Evolutionary conservation across 2,888 invertebrate genomes (phyloP), one percentile per base, ranked within the genome.

Genomic region (Sinodicranocentrus sp.): DNA sequence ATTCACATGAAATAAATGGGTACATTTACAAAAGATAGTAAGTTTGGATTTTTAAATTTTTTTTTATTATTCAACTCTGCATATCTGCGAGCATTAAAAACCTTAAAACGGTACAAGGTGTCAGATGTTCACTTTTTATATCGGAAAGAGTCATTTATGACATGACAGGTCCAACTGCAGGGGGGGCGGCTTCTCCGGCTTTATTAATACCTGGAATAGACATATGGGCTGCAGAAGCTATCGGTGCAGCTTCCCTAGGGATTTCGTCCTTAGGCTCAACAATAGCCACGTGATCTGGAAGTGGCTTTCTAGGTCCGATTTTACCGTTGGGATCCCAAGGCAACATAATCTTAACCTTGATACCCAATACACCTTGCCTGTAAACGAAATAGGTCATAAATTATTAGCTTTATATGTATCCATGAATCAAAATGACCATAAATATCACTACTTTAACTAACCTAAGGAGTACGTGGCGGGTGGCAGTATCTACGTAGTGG

Each of bases 271-370:
- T 98, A 79, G 99, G 99, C 92, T 99, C 98, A 82, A 96, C 95
- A 89, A 99, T 98, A 89, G 95, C 94, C 88, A 99, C 98, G 91
- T 98, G 96, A 92, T 99, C 99, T 67, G 99, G 99, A 90, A 99
- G 94, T 3, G 98, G 98, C 91, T 95, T 95, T 93, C 98, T 98
- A 88, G 99, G 99, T 73, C 99, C 99, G 90, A 94, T 96, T 93
- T 99, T 98, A 91, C 99, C 99, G 91, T 95, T 95, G 85, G 97
- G 95, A 92, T 99, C 99, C 94, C 97, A 98, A 54, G 98, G 98
- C 92, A 99, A 94, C 99, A 99, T 99, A 92, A 99, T 99, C 92
- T 99, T 99, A 0, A 98, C 96, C 93, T 96, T 94, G 88, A 94
- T 94, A 75, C 94, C 94, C 89, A 95, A 90, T 70, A 94, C 93